Evolutionary conservation across 2,113 vertebrate species (phyloP), one percentile per base, ranked within the genome.

Genomic region (Thalassarche chlororhynchos): DNA sequence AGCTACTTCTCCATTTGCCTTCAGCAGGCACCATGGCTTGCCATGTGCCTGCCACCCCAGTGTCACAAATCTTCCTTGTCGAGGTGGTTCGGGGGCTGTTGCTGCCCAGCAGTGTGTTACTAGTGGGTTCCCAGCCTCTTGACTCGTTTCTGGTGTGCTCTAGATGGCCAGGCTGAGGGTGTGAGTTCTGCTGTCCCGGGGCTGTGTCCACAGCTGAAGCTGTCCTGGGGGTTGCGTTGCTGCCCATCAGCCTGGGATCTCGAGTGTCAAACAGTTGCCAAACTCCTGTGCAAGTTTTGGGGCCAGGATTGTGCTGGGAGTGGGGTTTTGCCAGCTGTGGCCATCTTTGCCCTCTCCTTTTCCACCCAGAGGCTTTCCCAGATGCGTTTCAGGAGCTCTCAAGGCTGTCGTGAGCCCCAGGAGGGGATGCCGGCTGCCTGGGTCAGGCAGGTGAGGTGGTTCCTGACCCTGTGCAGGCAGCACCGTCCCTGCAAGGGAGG

Each of bases 11-110:
- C 31, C 42, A 3, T 28, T 31, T 44, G 49, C 70, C 26, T 42
- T 44, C 70, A 36, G 64, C 23, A 28, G 34, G 26, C 13, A 5
- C 47, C 5, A 4, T 42, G 44, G 36, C 46, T 65, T 38, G 32
- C 23, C 9, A 8, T 21, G 29, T 44, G n/a, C 38, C 51, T 76
- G 26, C 40, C 8, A 4, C 47, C 47, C 17, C 29, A 17, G 55
- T 10, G 1, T 42, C 36, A 4, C 47, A 17, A 4, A 15, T 47
- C 72, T 29, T 29, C 57, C 46, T 18, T 28, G 2, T 11, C 0
- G 0, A 68, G 83, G 28, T 38, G 40, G 4, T 42, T 13, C 4
- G 3, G 46, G 96, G 68, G 58, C 24, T 65, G 46, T 61, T 78
- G 25, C 31, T 12, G 6, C 65, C 78, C 55, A 12, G 17, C 15